Base-by-base conservation (phyloP, 2,113 vertebrate genomes). In the Gobio gobio region DNA sequence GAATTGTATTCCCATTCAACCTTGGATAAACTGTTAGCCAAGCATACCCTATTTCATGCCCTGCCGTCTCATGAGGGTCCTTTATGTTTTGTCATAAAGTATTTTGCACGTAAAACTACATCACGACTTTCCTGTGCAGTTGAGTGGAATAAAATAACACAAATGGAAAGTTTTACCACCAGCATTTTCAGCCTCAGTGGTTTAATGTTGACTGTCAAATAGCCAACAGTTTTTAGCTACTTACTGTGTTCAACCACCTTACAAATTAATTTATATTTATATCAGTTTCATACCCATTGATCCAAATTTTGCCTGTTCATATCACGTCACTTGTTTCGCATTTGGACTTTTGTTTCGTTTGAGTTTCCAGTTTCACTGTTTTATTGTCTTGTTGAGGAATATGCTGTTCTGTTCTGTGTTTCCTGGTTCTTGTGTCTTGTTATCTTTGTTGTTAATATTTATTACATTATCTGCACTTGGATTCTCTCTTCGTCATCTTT, bases 21-120 rank as follows among this genome's bases (percentile, higher is more conserved):
- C 83, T 82, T 51, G 51, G 78, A 85, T 84, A 82, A 87, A 83
- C 59, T 82, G 81, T 86, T 87, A 83, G 77, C 33, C 77, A 70
- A 73, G 87, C 86, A 86, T 82, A 90, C 81, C 87, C 87, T 86
- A 90, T 89, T 87, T 90, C 86, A 90, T 82, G 89, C 84, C 83
- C 83, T 54, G 63, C 82, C 64, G 49, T 36, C 16, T 84, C 87
- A 85, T 82, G 79, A 83, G 83, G 64, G 78, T 87, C 77, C 78
- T 86, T 86, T 90, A 86, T 64, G 86, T 87, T 86, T 82, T 85
- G 61, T 78, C 45, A 43, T 75, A 82, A 64, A 82, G 78, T 85
- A 82, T 66, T 84, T 83, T 85, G 56, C 83, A 83, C 68, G 78
- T 79, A 80, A 87, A 85, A 87, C 16, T 68, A 80, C 58, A 49